These are phyloP conservation scores for Delichon dasypus DNA, from an alignment of 2,797 vertebrate genomes.

Conservation along the genomic window DNA sequence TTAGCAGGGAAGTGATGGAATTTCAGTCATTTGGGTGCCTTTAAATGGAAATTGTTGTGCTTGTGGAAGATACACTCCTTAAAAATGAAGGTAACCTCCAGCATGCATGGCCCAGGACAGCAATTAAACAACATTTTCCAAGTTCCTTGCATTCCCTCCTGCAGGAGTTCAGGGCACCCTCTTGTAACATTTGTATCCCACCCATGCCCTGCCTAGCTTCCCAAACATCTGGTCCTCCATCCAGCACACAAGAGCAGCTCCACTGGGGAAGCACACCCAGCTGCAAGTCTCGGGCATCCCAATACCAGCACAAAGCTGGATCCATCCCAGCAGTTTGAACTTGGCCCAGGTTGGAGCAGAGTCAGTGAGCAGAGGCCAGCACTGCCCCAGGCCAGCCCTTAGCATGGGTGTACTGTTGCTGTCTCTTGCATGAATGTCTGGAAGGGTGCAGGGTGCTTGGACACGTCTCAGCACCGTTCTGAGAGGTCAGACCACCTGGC, in stretches of 20 bases:
- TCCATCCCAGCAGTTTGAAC: not conserved
- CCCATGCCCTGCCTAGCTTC: slow-evolving; percentile 48
- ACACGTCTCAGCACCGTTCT: fast-evolving
- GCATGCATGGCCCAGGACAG: not conserved
- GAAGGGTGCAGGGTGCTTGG: not conserved
- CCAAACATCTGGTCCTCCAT: slow-evolving; percentile 3
- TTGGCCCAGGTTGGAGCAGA: not conserved
- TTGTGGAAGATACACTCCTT: slow-evolving; percentile 52
- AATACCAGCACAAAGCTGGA: not conserved
- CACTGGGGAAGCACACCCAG: slow-evolving; percentile 2
- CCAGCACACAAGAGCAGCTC: slow-evolving; percentile 7
- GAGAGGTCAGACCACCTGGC: not conserved
- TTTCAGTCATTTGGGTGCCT: not conserved
- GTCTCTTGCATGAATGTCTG: not conserved
- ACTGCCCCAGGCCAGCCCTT: fast-evolving
- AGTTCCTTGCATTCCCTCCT: slow-evolving; percentile 57
- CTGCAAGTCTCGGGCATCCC: not conserved
- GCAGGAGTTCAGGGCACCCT: slow-evolving; percentile 35
- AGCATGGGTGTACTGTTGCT: fast-evolving
- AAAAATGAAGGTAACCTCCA: slow-evolving; percentile 46
- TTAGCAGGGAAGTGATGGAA: not conserved
- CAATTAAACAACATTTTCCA: slow-evolving; percentile 47
- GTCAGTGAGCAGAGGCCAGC: not conserved
- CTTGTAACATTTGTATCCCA: slow-evolving; percentile 45
- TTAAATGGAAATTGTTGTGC: slow-evolving; percentile 26